Percentiles rank a stretch among this genome's conserved stretches.
Conservation (phyloP, 2,888 invertebrate species). For the Itoplectis maculator region DNA sequence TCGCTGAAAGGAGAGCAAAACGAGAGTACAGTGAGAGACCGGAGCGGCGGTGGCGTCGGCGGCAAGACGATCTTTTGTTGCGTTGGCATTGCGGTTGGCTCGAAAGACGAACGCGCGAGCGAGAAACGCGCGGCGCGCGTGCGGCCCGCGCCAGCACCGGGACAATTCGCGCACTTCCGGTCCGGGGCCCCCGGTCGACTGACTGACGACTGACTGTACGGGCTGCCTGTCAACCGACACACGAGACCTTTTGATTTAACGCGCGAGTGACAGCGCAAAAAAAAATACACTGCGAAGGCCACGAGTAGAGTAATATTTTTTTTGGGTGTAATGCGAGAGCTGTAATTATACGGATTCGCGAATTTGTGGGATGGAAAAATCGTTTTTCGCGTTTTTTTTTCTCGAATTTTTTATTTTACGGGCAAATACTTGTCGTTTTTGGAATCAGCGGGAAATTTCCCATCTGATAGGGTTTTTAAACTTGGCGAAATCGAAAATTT, state of each 20-base stretch:
- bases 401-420: too few relatives aligned
- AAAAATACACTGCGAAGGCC: not conserved
- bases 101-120: slow-evolving; percentile 28
- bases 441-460: too few relatives aligned
- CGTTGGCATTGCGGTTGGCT: slow-evolving; percentile 20
- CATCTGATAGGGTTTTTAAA: too few relatives aligned
- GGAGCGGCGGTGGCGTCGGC: slow-evolving; percentile 7
- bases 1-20: slow-evolving; percentile 64
- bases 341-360: not conserved
- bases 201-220: slow-evolving; percentile 7
- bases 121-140: slow-evolving; percentile 15
- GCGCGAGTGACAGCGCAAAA: slow-evolving; percentile 37
- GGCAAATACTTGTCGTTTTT: too few relatives aligned
- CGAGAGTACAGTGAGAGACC: slow-evolving; percentile 50
- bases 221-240: slow-evolving; percentile 18
- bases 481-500: not conserved
- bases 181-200: slow-evolving; percentile 6
- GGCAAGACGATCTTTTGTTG: slow-evolving; percentile 27
- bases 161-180: slow-evolving; percentile 72
- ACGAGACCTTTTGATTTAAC: slow-evolving; percentile 60
- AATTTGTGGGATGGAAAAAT: too few relatives aligned
- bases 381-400: too few relatives aligned
- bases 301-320: not conserved
- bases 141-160: slow-evolving; percentile 19
- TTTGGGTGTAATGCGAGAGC: too few relatives aligned